Base-by-base conservation (phyloP, 2,888 invertebrate species). In the Nasonia oneida region DNA sequence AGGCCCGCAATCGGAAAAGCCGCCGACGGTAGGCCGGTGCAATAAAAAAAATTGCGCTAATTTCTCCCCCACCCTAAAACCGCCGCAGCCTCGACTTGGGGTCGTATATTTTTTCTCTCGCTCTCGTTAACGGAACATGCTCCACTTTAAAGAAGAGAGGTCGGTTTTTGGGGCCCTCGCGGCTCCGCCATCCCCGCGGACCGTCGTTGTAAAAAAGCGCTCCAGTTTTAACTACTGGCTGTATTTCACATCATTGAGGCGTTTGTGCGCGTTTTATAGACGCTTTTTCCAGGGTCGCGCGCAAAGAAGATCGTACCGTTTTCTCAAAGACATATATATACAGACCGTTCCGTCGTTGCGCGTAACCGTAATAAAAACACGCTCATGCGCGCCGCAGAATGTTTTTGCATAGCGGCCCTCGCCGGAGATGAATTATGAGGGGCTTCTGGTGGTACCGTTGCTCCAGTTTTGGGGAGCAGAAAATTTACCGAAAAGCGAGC, bases 221-320 rank as follows among this genome's bases (percentile, higher is more conserved):
- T 89, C 90, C 81, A 90, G 85, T 89, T 89, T 90, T 90, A 89
- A 89, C 83, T 86, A 87, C 87, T 73, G 79, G 90, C 83, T 83
- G 89, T 90, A 90, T 90, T 89, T 90, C 88, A 89, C 67, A 80
- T 80, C 71, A 78, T 75, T n/a, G 14, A 15, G 8, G 39, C 37
- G 57, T 71, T 71, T 77, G 50, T 18, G 37, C n/a, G 42, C 29
- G 29, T 29, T 37, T 37, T 37, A 37, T 37, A 37, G 37, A 3
- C 10, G 18, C 4, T 10, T 77, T 77, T 71, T n/a, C 37, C 47
- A 74, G 67, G 84, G 74, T 64, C 57, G 74, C 50, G 33, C 14
- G 8, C 3, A 47, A 39, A 73, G 39, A 76, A 67, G 15, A 15
- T 23, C 14, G 39, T 18, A 18, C 23, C 74, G 74, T 47, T 74